Percentiles rank a stretch among this genome's conserved stretches.
phyloP scores from a whole-genome alignment of 2,113 vertebrate species.

The Nerophis ophidion region DNA sequence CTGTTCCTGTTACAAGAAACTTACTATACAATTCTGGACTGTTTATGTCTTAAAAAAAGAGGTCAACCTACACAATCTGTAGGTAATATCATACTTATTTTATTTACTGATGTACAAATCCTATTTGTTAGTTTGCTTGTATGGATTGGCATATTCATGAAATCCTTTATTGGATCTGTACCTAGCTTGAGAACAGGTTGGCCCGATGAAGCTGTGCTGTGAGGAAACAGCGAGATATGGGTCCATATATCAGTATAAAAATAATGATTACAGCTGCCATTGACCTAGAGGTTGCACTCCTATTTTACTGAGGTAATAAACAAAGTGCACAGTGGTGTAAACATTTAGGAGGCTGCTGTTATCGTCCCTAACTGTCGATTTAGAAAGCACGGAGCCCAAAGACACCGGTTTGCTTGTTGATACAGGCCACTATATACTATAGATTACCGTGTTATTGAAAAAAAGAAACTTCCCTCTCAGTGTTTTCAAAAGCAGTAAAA shows the following conservation, averaged over 20 bases:
- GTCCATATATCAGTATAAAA: background rate
- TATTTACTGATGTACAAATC: no score
- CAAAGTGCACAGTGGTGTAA: background rate
- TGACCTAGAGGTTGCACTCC: background rate
- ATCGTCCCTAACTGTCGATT: background rate
- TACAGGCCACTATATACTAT: background rate
- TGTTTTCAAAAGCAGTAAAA: no score
- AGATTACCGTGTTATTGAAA: background rate
- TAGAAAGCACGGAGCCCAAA: background rate
- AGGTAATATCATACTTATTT: no score
- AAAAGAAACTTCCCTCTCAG: background rate
- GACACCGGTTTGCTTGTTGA: background rate
- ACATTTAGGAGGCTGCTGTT: background rate
- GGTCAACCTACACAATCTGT: no score
- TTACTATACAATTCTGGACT: no score
- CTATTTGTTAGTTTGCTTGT: no score
- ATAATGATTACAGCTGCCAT: background rate
- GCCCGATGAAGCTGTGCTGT: background rate
- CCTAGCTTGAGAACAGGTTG: background rate
- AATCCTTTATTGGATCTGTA: no score
- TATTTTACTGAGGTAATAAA: background rate
- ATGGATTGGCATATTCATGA: no score
- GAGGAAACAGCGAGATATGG: background rate
- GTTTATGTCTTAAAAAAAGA: no score
- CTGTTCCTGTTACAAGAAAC: no score